A percentile compares a stretch with the other conserved stretches of the same genome.
Evolutionary conservation across 2,113 vertebrate genomes (phyloP).

Genomic region (Picathartes gymnocephalus): DNA sequence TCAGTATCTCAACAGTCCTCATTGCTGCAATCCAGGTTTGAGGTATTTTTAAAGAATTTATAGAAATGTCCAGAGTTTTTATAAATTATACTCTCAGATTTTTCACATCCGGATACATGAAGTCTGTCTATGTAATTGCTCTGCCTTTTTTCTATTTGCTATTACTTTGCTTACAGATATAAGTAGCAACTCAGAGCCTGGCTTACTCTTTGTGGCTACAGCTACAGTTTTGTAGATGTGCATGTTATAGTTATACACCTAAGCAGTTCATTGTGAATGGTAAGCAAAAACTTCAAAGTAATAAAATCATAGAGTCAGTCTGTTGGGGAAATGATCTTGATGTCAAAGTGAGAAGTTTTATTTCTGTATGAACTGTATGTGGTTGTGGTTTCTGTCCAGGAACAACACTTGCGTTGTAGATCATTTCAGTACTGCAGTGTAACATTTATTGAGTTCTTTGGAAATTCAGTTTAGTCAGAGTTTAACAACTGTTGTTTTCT

Average conservation of each 20-base stretch:
- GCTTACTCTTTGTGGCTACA: background rate
- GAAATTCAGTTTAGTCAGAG: background rate
- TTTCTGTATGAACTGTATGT: background rate
- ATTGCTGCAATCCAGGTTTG: background rate
- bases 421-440: background rate
- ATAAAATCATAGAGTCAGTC: background rate
- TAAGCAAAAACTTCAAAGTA: background rate
- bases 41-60: background rate
- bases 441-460: background rate
- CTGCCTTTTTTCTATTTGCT: background rate
- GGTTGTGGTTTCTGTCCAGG: background rate
- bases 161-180: background rate
- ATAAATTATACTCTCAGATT: background rate
- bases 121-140: background rate
- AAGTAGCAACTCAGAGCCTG: background rate
- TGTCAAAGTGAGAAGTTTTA: background rate
- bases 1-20: background rate
- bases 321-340: background rate
- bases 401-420: background rate
- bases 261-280: background rate
- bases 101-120: background rate
- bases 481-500: background rate
- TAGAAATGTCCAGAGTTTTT: background rate
- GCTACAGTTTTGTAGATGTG: background rate
- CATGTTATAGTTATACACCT: background rate